phyloP scores from a whole-genome alignment of 2,797 vertebrate species.

The Darevskia nairensis region DNA sequence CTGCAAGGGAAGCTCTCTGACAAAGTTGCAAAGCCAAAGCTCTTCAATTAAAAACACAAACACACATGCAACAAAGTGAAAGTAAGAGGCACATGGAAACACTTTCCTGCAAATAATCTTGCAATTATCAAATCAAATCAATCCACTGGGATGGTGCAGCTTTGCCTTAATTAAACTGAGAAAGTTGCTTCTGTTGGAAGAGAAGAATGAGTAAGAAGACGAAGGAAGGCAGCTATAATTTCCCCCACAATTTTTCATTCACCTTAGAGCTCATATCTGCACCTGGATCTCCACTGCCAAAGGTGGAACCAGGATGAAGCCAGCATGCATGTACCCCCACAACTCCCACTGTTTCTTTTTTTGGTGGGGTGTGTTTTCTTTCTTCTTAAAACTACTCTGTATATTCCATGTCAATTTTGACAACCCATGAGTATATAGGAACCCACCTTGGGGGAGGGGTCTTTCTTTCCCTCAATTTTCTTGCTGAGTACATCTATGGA shows the following conservation, averaged over 20 bases:
- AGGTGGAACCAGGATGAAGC: neutral
- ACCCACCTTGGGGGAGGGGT: no score
- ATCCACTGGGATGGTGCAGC: slow-evolving; percentile 21
- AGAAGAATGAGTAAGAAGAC: neutral
- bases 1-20: slow-evolving; percentile 33
- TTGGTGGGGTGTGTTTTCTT: neutral
- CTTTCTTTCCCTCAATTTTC: neutral
- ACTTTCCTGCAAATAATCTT: slow-evolving; percentile 26
- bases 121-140: slow-evolving; percentile 15
- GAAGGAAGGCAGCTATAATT: neutral
- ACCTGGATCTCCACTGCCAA: neutral
- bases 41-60: neutral
- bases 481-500: neutral
- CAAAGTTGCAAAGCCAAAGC: neutral
- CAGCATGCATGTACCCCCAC: neutral
- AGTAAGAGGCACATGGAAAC: neutral
- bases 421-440: neutral
- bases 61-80: neutral
- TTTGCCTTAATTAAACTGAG: slow-evolving; percentile 31
- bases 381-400: neutral
- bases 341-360: neutral
- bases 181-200: neutral
- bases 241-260: neutral
- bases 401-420: neutral
- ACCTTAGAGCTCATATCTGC: neutral